Percentiles rank a stretch among this genome's conserved stretches.
Conservation (phyloP, 2,797 vertebrate species). For the Mastacembelus armatus region DNA sequence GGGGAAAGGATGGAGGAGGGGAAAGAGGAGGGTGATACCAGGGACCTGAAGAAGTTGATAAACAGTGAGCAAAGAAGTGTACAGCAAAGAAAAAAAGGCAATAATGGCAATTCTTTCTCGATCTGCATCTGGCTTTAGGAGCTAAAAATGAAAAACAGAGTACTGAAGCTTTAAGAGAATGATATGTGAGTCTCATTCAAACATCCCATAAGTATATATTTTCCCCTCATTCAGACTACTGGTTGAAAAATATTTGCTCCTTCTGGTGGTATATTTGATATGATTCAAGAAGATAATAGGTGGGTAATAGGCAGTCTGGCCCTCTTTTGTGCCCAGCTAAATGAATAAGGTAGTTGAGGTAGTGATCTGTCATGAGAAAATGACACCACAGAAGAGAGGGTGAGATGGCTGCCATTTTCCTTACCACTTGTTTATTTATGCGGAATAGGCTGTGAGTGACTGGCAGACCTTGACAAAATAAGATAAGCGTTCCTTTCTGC, state of each 20-base stretch:
- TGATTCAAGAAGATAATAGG: slow-evolving; percentile 55
- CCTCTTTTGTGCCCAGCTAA: slow-evolving; percentile 48
- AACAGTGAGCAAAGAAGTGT: neutral
- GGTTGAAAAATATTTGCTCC: slow-evolving; percentile 20
- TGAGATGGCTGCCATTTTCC: slow-evolving; percentile 71
- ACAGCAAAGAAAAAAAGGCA: slow-evolving; percentile 10
- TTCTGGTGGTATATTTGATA: slow-evolving; percentile 47
- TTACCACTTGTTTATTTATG: slow-evolving; percentile 84
- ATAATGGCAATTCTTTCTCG: slow-evolving; percentile 27
- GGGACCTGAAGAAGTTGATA: slow-evolving; percentile 11
- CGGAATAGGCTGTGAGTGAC: slow-evolving; percentile 82
- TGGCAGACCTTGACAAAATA: slow-evolving; percentile 87
- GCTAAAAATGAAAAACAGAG: slow-evolving; percentile 58
- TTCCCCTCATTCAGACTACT: slow-evolving; percentile 16
- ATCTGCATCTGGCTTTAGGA: slow-evolving; percentile 47
- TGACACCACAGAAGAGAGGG: slow-evolving; percentile 65
- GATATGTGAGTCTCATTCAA: slow-evolving; percentile 51
- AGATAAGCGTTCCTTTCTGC: slow-evolving; percentile 84
- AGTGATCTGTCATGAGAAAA: slow-evolving; percentile 63
- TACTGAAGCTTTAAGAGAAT: slow-evolving; percentile 34
- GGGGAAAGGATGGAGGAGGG: slow-evolving; percentile 22
- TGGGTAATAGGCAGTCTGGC: slow-evolving; percentile 49
- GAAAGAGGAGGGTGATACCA: neutral
- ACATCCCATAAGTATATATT: slow-evolving; percentile 36
- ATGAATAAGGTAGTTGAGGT: slow-evolving; percentile 61